Evolutionary conservation across 2,888 invertebrate genomes (phyloP).

Genomic region (Drosophila putrida): DNA sequence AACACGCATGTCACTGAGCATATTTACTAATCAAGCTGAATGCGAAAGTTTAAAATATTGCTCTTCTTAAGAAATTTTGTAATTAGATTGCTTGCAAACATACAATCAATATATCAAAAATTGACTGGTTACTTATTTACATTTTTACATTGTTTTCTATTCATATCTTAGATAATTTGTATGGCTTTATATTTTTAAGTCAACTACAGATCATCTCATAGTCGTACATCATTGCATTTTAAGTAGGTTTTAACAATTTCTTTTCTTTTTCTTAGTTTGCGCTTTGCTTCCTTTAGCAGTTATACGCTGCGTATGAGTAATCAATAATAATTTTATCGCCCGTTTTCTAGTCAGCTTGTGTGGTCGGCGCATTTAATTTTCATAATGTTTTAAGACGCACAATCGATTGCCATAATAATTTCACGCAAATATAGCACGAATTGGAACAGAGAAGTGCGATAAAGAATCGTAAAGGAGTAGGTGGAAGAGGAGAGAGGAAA

Average conservation of each 20-base stretch:
- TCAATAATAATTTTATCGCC: slow-evolving; percentile 76
- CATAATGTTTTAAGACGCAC: slow-evolving; percentile 54
- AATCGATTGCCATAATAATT: slow-evolving; percentile 81
- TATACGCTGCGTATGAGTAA: slow-evolving; percentile 72
- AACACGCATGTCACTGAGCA: not conserved
- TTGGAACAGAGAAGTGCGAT: slow-evolving; percentile 13
- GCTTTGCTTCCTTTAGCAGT: slow-evolving; percentile 48
- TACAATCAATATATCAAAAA: too few species aligned
- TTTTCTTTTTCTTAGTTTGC: slow-evolving; percentile 10
- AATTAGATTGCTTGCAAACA: too few species aligned
- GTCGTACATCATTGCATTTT: slow-evolving; percentile 18
- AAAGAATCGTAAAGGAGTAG: not conserved
- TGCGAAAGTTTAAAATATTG: too few species aligned
- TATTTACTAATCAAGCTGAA: not conserved
- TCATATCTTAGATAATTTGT: too few species aligned
- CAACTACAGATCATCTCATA: slow-evolving; percentile 12
- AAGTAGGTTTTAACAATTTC: slow-evolving; percentile 8
- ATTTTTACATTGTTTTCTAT: too few species aligned
- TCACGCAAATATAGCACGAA: slow-evolving; percentile 67
- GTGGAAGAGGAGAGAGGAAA: not conserved
- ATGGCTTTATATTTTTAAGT: not conserved
- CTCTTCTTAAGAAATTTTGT: too few species aligned
- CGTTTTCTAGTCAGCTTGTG: slow-evolving; percentile 45
- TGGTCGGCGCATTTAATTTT: slow-evolving; percentile 65
- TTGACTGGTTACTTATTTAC: too few species aligned